These are phyloP conservation scores for Castor canadensis DNA, from an alignment of 2,113 vertebrate species.

Conservation along the genomic window DNA sequence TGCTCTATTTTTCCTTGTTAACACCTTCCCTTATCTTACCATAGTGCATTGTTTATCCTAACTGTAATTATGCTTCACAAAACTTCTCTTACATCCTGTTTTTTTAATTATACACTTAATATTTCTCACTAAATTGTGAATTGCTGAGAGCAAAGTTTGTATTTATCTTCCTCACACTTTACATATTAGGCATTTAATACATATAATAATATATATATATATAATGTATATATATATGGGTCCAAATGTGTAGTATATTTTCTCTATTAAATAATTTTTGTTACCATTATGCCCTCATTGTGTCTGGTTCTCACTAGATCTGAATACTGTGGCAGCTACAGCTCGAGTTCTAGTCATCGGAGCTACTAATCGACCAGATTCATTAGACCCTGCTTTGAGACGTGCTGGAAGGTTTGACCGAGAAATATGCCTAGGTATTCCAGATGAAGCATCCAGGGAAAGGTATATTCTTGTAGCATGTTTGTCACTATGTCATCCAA, in stretches of 20 bases:
- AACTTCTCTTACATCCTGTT: neutral
- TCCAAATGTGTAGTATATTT: neutral
- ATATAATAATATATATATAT: neutral
- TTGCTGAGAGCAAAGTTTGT: neutral
- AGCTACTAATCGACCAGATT: constrained; percentile 96
- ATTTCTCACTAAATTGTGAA: neutral
- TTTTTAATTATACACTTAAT: neutral
- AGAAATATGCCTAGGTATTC: constrained; percentile 97
- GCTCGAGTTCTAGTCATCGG: constrained; percentile 95
- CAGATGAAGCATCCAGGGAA: constrained; percentile 92
- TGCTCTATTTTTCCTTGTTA: too few relatives aligned
- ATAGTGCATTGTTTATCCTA: neutral
- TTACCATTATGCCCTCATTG: neutral
- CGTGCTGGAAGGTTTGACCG: constrained; percentile 96
- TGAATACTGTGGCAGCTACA: constrained; percentile 87
- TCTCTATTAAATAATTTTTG: neutral
- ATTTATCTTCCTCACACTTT: neutral
- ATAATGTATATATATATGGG: too few relatives aligned
- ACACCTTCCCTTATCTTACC: neutral
- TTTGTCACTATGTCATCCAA: neutral
- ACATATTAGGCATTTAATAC: neutral
- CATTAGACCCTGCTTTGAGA: constrained; percentile 94
- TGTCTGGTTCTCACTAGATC: constrained; percentile 83
- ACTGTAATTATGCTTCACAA: neutral
- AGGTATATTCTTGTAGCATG: constrained; percentile 81